Percentiles rank a stretch among this genome's conserved stretches.
Conservation (phyloP, 2,113 vertebrate genomes). For the Odocoileus virginianus region DNA sequence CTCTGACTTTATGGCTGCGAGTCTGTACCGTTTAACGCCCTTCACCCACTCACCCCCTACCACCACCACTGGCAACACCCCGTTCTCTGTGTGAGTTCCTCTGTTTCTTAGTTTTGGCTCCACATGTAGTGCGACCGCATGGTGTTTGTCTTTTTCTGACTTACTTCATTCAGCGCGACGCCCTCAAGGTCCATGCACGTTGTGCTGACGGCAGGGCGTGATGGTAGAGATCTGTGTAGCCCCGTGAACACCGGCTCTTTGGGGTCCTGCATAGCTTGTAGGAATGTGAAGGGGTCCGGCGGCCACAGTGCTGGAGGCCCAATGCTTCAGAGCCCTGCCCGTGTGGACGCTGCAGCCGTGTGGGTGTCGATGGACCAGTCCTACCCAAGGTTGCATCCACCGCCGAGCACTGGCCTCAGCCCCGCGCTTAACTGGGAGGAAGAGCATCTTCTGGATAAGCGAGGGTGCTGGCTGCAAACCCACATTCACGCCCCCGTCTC, state of each 20-base stretch:
- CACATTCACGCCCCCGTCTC: accelerated
- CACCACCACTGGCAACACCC: neutral
- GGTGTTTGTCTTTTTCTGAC: neutral
- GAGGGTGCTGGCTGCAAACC: too few species aligned
- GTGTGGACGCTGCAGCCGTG: accelerated
- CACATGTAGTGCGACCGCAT: accelerated
- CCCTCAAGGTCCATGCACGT: neutral
- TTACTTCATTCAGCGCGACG: neutral
- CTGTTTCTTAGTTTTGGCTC: neutral
- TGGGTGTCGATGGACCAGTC: accelerated
- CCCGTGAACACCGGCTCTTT: accelerated
- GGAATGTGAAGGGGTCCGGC: accelerated
- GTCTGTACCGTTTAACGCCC: neutral
- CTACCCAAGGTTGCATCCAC: accelerated
- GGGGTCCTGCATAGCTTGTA: neutral
- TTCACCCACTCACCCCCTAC: neutral
- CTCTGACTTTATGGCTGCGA: neutral
- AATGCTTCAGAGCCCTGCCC: too few species aligned
- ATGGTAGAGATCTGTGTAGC: accelerated
- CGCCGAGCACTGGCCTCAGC: neutral
- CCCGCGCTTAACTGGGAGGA: accelerated
- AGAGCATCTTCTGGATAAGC: neutral
- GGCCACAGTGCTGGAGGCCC: too few species aligned
- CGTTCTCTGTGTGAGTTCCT: neutral
- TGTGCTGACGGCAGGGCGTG: accelerated